Percentiles rank a stretch among this genome's conserved stretches.
Evolutionary conservation across 2,888 invertebrate species (phyloP).

Genomic region (Melanostoma mellinum): DNA sequence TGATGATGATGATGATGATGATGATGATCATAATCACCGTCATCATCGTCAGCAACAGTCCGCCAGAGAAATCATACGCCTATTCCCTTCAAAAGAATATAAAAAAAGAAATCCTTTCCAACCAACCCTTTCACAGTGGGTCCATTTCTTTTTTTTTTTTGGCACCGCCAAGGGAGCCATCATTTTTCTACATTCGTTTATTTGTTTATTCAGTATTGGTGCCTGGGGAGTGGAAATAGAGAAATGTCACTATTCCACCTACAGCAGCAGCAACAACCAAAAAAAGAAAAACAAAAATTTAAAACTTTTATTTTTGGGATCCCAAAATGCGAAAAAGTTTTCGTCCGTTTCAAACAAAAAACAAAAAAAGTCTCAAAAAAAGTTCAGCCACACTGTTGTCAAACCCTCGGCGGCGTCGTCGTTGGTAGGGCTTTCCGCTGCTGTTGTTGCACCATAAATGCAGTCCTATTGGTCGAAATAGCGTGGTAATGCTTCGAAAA

Average conservation of each 20-base stretch:
- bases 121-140: not conserved
- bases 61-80: not conserved
- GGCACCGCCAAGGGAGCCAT: conserved; percentile 65
- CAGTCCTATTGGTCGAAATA: conserved; percentile 44
- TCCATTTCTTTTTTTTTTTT: conserved; percentile 11
- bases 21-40: conserved; percentile 7
- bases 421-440: not conserved
- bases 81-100: not conserved
- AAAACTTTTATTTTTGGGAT: conserved; percentile 53
- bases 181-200: conserved; percentile 69
- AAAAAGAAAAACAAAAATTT: conserved; percentile 8
- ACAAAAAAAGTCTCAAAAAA: conserved; percentile 7
- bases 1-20: not conserved
- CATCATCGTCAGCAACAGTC: conserved; percentile 28
- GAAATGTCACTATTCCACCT: conserved; percentile 56
- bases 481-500: conserved; percentile 29
- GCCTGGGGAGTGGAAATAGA: conserved; percentile 61
- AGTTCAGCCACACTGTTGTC: conserved; percentile 39
- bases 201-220: conserved; percentile 67
- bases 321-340: conserved; percentile 15
- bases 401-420: not conserved
- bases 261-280: not conserved
- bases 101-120: conserved; percentile 2
- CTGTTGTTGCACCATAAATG: conserved; percentile 37
- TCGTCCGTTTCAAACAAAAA: not conserved